Evolutionary conservation across 2,888 invertebrate species (phyloP), one percentile per base, ranked within the genome.

Genomic region (Toxonevra muliebris): DNA sequence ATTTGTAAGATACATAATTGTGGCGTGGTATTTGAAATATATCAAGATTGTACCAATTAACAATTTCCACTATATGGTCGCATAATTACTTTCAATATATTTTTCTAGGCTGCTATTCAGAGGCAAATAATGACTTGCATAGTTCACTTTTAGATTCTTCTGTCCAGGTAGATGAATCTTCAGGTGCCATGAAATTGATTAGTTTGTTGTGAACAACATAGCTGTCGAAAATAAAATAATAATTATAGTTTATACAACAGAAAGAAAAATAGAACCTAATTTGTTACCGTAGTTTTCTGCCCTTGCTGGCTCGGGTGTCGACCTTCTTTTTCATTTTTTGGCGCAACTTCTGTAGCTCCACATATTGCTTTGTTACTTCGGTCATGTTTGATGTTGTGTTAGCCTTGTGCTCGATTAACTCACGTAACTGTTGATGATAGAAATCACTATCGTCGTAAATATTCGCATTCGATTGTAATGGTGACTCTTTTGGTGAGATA

Each of bases 391-490:
- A 91, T 11, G 93, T 88, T 77, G 92, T 91, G 3, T 92, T 90
- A 0, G 95, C 92, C 85, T 97, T 97, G 73, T 92, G 91, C 82
- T 98, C 96, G 72, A 98, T 97, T 50, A 98, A 86, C 83, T 98
- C 97, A 71, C 95, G 87, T 54, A 98, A 86, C 65, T 97, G 87
- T 78, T 96, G 95, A 84, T 97, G 97, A 85, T 98, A 98, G 84
- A 98, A 98, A 82, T 98, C 98, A 77, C 93, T 94, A 80, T 98
- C 98, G 83, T 98, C 97, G 86, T 95, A 98, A 77, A 98, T 93
- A 86, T 98, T 94, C 0, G 87, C 79, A 78, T 94, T 91, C 72
- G 90, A 89, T 79, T 61, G 83, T 10, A 10, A 3, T 17, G 17
- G 69, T 42, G 80, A 73, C 59, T 5, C 69, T 55, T 20, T 52